Evolutionary conservation across 2,888 invertebrate species (phyloP).

Genomic region (Hemithea aestivaria): DNA sequence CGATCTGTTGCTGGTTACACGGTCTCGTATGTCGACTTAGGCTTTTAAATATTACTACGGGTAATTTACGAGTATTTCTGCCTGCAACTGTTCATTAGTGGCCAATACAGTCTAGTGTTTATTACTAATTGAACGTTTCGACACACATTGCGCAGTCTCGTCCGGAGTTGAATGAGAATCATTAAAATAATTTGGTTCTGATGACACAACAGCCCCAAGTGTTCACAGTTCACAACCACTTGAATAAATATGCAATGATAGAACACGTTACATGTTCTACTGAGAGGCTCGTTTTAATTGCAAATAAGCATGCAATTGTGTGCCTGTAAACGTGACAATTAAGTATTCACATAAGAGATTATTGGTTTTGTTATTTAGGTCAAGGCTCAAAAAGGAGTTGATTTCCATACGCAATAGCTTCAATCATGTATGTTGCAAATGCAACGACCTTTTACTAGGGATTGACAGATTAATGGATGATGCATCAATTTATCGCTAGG

Average conservation of each 20-base stretch:
- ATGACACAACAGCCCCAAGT: conserved; percentile 31
- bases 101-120: conserved; percentile 36
- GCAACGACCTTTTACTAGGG: conserved; percentile 16
- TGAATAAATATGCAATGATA: conserved; percentile 12
- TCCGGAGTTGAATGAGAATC: conserved; percentile 33
- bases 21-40: conserved; percentile 18
- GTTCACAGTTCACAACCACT: conserved; percentile 16
- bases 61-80: conserved; percentile 21
- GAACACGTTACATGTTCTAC: conserved; percentile 4
- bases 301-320: conserved; percentile 34
- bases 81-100: conserved; percentile 32
- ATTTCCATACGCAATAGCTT: conserved; percentile 27
- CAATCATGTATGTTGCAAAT: conserved; percentile 19
- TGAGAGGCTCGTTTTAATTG: conserved; percentile 35
- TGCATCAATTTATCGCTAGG: background rate
- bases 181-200: conserved; percentile 30
- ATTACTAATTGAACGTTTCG: conserved; percentile 41
- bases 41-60: conserved; percentile 13
- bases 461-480: conserved; percentile 3
- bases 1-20: conserved; percentile 28
- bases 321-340: conserved; percentile 37
- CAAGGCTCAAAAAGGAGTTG: conserved; percentile 32
- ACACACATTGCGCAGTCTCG: conserved; percentile 36
- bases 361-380: conserved; percentile 36
- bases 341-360: conserved; percentile 22